These are phyloP conservation scores for Lasioglossum albipes DNA, from an alignment of 1,140 invertebrate genomes.

Conservation along the genomic window DNA sequence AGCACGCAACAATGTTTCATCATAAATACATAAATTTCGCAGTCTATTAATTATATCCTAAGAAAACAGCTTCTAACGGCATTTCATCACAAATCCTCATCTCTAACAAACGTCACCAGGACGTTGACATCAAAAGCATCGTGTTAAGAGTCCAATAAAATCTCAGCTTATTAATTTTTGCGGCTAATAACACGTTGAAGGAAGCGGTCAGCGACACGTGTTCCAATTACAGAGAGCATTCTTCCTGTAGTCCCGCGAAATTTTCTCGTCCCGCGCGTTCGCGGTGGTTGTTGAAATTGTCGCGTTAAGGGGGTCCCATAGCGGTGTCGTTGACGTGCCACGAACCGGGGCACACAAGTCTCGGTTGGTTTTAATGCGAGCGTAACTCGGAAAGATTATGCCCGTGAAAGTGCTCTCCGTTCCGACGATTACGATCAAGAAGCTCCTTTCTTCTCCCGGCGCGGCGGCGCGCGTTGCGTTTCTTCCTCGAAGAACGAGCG, in stretches of 20 bases:
- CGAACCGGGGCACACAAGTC: slow-evolving; percentile 2
- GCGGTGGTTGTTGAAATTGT: not conserved
- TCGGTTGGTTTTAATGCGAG: slow-evolving; percentile 27
- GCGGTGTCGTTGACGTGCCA: slow-evolving; percentile 38
- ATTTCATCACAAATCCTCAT: no score
- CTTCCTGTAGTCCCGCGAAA: no score
- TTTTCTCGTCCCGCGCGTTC: no score
- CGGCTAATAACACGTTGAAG: not conserved
- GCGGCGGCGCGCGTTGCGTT: not conserved
- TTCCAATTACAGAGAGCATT: not conserved
- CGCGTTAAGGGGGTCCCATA: not conserved
- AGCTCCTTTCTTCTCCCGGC: slow-evolving; percentile 26
- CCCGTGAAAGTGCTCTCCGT: slow-evolving; percentile 31
- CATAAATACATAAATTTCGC: no score
- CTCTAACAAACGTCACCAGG: no score
- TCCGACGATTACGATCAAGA: slow-evolving; percentile 4
- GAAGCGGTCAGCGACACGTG: not conserved
- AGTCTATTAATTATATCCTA: no score
- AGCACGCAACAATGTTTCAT: no score
- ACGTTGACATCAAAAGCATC: no score
- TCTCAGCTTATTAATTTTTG: no score
- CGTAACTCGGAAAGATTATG: slow-evolving; percentile 22
- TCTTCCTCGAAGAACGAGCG: slow-evolving; percentile 33
- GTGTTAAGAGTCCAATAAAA: no score
- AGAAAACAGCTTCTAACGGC: no score